Conservation (phyloP, 2,113 vertebrate genomes). For the Patagioenas fasciata region DNA sequence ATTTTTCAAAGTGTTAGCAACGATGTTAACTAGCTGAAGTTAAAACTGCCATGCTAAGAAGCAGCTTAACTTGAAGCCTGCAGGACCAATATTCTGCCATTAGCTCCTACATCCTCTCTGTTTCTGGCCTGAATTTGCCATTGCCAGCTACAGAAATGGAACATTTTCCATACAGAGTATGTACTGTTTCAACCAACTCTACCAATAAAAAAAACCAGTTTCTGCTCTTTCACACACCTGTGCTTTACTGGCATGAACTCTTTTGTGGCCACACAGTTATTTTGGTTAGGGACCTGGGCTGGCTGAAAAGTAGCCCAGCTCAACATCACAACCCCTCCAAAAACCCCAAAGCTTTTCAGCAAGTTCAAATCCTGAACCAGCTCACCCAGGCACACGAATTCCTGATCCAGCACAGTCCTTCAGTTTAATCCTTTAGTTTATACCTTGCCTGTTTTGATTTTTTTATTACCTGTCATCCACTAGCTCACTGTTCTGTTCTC, state of each 20-base stretch:
- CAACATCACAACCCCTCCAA: background rate
- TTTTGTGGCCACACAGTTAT: background rate
- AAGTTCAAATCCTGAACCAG: background rate
- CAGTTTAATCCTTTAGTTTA: background rate
- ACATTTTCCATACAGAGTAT: background rate
- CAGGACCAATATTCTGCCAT: background rate
- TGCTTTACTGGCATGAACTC: background rate
- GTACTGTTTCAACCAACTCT: background rate
- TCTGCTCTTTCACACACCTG: background rate
- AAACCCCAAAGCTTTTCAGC: background rate
- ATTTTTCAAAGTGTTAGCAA: background rate
- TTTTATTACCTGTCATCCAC: background rate
- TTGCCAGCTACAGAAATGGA: background rate
- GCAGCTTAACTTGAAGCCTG: background rate
- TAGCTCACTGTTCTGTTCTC: background rate
- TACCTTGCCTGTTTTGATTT: background rate
- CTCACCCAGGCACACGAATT: background rate
- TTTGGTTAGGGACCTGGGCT: background rate
- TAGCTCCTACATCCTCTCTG: background rate
- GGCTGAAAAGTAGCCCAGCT: background rate
- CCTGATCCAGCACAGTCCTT: background rate
- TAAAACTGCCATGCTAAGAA: background rate
- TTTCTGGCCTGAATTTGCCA: background rate
- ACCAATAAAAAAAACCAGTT: background rate
- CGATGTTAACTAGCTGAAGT: background rate